Evolutionary conservation across 2,888 invertebrate species (phyloP).

Genomic region (Andricus curvator): DNA sequence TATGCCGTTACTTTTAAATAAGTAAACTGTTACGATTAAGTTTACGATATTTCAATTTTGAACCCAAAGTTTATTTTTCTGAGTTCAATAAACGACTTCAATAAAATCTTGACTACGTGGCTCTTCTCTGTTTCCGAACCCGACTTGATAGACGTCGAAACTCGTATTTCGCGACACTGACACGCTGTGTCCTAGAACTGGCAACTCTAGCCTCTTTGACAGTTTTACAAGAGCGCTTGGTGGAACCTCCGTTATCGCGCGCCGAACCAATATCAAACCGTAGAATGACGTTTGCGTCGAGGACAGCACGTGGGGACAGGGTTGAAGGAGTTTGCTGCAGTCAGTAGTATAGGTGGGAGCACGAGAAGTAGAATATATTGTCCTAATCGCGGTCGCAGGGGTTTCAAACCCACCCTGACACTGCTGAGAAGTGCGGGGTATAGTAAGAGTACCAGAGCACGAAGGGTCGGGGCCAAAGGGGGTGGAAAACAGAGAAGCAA

Average conservation of each 20-base stretch:
- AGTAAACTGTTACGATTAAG: no score
- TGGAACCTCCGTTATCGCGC: neutral
- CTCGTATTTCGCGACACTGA: neutral
- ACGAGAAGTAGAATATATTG: constrained; percentile 5
- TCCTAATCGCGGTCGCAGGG: constrained; percentile 1
- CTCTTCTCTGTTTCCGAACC: neutral
- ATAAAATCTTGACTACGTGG: neutral
- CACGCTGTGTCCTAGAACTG: neutral
- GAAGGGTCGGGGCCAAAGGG: neutral
- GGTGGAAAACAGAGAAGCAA: neutral
- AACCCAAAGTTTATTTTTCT: neutral
- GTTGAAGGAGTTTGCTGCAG: neutral
- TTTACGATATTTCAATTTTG: no score
- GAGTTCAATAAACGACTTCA: neutral
- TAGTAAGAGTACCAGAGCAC: neutral
- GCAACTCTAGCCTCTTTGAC: neutral
- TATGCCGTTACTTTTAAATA: neutral
- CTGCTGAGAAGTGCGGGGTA: neutral
- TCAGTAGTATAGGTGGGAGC: neutral
- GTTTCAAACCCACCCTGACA: neutral
- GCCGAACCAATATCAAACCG: neutral
- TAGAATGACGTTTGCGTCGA: neutral
- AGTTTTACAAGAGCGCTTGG: neutral
- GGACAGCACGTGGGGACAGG: neutral
- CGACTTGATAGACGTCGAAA: neutral